A percentile compares a stretch with the other conserved stretches of the same genome.
These are phyloP conservation scores for Trissolcus basalis DNA, from an alignment of 1,140 invertebrate species.

Conservation along the genomic window DNA sequence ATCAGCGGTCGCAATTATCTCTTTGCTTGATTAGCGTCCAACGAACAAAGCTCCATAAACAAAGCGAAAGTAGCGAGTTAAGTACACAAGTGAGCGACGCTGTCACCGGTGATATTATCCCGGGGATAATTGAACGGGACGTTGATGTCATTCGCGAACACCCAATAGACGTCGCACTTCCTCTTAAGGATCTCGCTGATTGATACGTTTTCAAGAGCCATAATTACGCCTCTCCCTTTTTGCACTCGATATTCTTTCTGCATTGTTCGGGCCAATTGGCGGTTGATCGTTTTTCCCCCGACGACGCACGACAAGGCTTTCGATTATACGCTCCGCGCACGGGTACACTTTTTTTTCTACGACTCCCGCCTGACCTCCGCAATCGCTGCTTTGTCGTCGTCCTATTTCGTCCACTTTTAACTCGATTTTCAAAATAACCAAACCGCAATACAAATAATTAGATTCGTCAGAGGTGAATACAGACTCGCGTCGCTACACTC, in stretches of 20 bases:
- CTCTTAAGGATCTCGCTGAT: conserved; percentile 43
- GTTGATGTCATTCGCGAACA: conserved; percentile 48
- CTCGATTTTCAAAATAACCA: conserved; percentile 8
- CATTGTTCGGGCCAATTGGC: conserved; percentile 39
- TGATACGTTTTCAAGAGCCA: conserved; percentile 49
- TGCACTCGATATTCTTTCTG: conserved; percentile 43
- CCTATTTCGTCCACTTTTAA: conserved; percentile 3
- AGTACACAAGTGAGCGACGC: not conserved
- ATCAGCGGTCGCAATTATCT: conserved; percentile 13
- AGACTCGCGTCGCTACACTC: conserved; percentile 8
- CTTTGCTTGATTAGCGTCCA: not conserved
- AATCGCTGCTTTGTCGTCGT: conserved; percentile 13
- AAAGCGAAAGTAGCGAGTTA: conserved; percentile 4
- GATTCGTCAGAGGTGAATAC: conserved; percentile 10
- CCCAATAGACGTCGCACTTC: conserved; percentile 33
- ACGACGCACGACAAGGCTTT: conserved; percentile 32
- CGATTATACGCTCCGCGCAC: conserved; percentile 24
- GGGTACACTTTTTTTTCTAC: too few species aligned
- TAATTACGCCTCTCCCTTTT: conserved; percentile 48
- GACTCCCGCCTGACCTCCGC: not conserved
- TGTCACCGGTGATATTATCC: conserved; percentile 18
- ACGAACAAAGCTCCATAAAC: conserved; percentile 30
- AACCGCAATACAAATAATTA: conserved; percentile 9
- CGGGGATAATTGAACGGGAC: conserved; percentile 36
- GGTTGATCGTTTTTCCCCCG: conserved; percentile 38